phyloP scores from a whole-genome alignment of 2,113 vertebrate species.

The Mustela lutreola region DNA sequence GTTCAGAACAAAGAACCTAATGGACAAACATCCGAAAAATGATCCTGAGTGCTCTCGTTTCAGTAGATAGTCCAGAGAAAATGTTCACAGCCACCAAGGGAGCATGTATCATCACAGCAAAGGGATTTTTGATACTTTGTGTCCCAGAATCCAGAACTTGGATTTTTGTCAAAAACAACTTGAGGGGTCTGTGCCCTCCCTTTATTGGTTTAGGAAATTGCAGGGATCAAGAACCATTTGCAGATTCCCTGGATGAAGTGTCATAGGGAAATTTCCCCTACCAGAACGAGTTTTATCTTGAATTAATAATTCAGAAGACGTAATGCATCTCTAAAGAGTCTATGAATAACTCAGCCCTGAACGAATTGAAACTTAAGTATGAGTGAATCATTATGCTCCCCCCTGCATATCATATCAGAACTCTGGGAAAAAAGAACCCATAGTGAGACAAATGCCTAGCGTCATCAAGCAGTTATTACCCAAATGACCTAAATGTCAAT shows the following conservation, averaged over 20 bases:
- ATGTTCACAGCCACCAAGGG: background rate
- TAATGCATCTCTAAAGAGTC: conserved; percentile 54
- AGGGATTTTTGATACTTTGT: background rate
- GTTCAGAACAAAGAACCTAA: conserved; percentile 48
- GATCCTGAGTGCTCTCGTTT: background rate
- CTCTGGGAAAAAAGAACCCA: background rate
- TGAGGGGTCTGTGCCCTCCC: background rate
- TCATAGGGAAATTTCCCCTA: background rate
- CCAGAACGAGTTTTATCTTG: conserved; percentile 53
- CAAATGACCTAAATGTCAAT: conserved; percentile 49
- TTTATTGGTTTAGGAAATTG: conserved; percentile 12
- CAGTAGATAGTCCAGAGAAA: conserved; percentile 12
- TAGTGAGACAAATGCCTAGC: conserved; percentile 5
- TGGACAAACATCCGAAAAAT: background rate
- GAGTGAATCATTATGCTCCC: conserved; percentile 58
- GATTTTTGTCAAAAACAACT: conserved; percentile 43
- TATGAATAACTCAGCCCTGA: conserved; percentile 58
- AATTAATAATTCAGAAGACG: conserved; percentile 69
- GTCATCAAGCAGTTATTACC: background rate
- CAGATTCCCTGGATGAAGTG: conserved; percentile 32
- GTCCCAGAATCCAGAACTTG: conserved; percentile 29
- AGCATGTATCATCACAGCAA: background rate
- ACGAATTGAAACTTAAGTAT: conserved; percentile 46
- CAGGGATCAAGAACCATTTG: background rate
- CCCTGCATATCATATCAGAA: background rate